A percentile compares a stretch with the other conserved stretches of the same genome.
These are phyloP conservation scores for Chelon auratus DNA, from an alignment of 2,797 vertebrate species.

Conservation along the genomic window DNA sequence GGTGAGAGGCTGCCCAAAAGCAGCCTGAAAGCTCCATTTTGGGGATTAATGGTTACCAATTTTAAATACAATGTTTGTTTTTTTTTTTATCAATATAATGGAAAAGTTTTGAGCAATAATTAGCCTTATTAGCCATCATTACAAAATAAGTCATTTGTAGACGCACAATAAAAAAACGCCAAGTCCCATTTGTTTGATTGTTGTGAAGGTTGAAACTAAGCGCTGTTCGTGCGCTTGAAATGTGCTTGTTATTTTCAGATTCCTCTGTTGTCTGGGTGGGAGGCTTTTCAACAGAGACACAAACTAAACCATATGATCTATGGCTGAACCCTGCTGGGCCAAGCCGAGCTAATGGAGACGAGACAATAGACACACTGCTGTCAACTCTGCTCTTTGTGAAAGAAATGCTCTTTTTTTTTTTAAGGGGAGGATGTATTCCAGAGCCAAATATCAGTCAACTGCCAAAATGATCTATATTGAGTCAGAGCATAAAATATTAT, in stretches of 20 bases:
- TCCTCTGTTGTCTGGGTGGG: constrained; percentile 46
- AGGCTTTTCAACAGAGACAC: constrained; percentile 54
- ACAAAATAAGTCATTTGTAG: constrained; percentile 39
- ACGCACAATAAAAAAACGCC: constrained; percentile 36
- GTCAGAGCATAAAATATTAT: constrained; percentile 36
- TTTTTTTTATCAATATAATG: constrained; percentile 36
- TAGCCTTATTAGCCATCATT: constrained; percentile 43
- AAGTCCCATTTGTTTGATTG: constrained; percentile 46
- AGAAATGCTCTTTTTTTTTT: constrained; percentile 33
- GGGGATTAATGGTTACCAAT: constrained; percentile 59
- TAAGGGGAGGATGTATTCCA: constrained; percentile 12
- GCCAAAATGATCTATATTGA: constrained; percentile 39
- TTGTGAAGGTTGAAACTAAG: constrained; percentile 48
- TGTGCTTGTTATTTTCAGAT: constrained; percentile 56
- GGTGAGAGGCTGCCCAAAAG: constrained; percentile 52
- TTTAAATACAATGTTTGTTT: constrained; percentile 41
- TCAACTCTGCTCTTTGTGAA: constrained; percentile 61
- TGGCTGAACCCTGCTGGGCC: constrained; percentile 53
- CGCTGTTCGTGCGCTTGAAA: constrained; percentile 38
- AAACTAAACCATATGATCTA: constrained; percentile 49
- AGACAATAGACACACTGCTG: constrained; percentile 56
- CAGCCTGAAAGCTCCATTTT: constrained; percentile 56
- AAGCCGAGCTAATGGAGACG: constrained; percentile 60
- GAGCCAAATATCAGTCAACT: constrained; percentile 39
- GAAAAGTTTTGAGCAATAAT: constrained; percentile 44